Percentiles rank a stretch among this genome's conserved stretches.
These are phyloP conservation scores for Potamarius usumacintae DNA, from an alignment of 2,113 vertebrate genomes.

Conservation along the genomic window DNA sequence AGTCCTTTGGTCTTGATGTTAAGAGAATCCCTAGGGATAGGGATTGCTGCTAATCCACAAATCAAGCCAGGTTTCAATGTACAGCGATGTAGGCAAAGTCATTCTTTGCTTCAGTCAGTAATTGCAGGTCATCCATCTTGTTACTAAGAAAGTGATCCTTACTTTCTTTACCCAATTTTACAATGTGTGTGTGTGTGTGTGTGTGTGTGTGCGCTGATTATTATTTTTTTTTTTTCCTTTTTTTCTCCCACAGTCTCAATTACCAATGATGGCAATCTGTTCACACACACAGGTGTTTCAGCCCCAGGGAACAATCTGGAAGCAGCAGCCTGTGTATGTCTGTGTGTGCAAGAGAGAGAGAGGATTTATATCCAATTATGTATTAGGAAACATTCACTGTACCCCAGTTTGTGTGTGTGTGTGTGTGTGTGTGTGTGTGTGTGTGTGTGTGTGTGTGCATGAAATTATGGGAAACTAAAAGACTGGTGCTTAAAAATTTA, in stretches of 20 bases:
- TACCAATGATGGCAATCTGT: conserved; percentile 55
- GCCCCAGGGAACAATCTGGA: conserved; percentile 53
- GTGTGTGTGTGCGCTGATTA: too few species aligned
- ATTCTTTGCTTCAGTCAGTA: not conserved
- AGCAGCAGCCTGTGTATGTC: conserved; percentile 34
- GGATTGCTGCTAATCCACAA: not conserved
- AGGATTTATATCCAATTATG: not conserved
- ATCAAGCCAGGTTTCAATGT: not conserved
- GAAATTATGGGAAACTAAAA: not conserved
- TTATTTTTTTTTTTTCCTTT: not conserved
- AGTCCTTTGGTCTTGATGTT: not conserved
- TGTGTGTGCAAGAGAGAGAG: conserved; percentile 7
- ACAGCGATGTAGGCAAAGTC: not conserved
- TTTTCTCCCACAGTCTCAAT: conserved; percentile 50
- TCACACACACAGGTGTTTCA: conserved; percentile 48
- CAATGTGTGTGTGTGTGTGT: not conserved
- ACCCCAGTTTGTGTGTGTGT: not conserved
- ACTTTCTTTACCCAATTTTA: not conserved
- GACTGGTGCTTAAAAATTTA: not conserved
- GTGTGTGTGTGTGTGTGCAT: not conserved
- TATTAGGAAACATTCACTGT: not conserved
- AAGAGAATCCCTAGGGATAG: not conserved
- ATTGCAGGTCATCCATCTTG: not conserved
- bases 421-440: not conserved
- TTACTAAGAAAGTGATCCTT: not conserved